phyloP scores from a whole-genome alignment of 2,113 vertebrate species.

The Cacatua alba region DNA sequence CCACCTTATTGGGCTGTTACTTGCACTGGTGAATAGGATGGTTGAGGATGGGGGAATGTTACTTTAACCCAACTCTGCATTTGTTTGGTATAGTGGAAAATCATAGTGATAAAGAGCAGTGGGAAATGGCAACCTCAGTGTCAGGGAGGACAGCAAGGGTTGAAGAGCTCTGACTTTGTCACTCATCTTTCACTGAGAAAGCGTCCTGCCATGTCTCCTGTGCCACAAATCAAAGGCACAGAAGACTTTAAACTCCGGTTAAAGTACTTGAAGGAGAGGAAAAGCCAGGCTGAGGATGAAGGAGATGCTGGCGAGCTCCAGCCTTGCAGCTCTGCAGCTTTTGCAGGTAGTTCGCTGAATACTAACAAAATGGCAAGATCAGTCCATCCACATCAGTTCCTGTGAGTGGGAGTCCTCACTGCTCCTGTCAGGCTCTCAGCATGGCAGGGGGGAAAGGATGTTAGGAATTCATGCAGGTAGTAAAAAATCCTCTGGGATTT shows the following conservation, averaged over 20 bases:
- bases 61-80: not conserved
- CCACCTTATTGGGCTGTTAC: rapidly evolving
- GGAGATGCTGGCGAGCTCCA: not conserved
- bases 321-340: not conserved
- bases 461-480: not conserved
- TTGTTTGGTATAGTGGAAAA: not conserved
- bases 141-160: not conserved
- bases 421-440: not conserved
- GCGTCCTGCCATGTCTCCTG: not conserved
- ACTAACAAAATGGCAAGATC: not conserved
- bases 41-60: not conserved
- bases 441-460: not conserved
- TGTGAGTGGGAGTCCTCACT: not conserved
- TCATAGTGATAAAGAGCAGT: rapidly evolving
- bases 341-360: not conserved
- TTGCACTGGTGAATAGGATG: not conserved
- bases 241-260: not conserved
- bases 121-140: not conserved
- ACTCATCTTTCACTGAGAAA: not conserved
- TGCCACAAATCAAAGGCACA: not conserved
- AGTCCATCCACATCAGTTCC: not conserved
- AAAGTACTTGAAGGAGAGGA: not conserved
- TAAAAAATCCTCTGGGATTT: not conserved
- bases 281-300: not conserved
- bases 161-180: not conserved